phyloP scores from a whole-genome alignment of 2,888 invertebrate genomes.

The Sarcophaga rosellei region DNA sequence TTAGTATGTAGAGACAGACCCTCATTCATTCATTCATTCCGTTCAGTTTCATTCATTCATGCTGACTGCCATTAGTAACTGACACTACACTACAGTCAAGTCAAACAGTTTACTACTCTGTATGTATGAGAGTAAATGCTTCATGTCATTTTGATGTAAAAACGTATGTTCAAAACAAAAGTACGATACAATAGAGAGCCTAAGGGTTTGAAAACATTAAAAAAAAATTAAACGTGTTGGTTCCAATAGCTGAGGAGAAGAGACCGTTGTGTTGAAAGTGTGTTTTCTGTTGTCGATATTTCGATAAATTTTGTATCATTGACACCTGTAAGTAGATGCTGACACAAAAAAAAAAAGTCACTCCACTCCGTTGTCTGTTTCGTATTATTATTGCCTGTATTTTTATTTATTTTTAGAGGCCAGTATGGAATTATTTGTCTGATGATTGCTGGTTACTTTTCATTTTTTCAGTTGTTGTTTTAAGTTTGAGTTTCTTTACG shows the following conservation, averaged over 20 bases:
- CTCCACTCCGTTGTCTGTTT: background rate
- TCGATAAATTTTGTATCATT: conserved; percentile 56
- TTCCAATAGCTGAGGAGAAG: background rate
- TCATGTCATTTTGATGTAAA: conserved; percentile 54
- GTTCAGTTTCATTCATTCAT: background rate
- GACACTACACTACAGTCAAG: conserved; percentile 15
- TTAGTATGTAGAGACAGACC: background rate
- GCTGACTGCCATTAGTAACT: conserved; percentile 41
- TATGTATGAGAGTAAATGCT: background rate
- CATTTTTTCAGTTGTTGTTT: background rate
- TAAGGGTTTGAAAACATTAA: conserved; percentile 33
- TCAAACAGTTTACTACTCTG: conserved; percentile 14
- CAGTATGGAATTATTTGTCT: conserved; percentile 35
- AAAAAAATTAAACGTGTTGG: conserved; percentile 13
- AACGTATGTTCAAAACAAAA: background rate
- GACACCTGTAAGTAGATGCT: conserved; percentile 64
- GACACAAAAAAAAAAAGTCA: conserved; percentile 33
- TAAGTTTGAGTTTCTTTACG: background rate
- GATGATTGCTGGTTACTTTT: conserved; percentile 36
- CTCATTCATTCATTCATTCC: conserved; percentile 35
- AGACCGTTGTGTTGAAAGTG: conserved; percentile 27
- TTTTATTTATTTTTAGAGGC: conserved; percentile 5
- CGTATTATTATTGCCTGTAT: conserved; percentile 20
- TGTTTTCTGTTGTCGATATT: conserved; percentile 59
- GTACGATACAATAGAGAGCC: conserved; percentile 50